phyloP scores from a whole-genome alignment of 1,140 invertebrate species.

The Semibalanus balanoides region DNA sequence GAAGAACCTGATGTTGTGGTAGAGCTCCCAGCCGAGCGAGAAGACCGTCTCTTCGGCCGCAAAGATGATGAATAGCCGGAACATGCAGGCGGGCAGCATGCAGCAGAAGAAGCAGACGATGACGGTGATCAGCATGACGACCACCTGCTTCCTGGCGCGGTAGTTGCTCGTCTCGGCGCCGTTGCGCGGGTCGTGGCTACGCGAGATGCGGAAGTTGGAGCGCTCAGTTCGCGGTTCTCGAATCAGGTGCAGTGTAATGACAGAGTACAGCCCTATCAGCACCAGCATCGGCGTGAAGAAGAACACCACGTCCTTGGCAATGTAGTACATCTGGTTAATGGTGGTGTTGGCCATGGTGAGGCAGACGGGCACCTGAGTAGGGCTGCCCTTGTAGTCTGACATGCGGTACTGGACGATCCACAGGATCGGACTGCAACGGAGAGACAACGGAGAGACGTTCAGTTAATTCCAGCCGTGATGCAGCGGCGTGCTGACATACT shows the following conservation, averaged over 20 bases:
- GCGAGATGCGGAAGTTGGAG: conserved; percentile 53
- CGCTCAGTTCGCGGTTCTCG: neutral
- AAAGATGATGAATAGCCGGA: conserved; percentile 70
- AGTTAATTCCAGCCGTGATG: too few relatives aligned
- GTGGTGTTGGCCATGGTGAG: conserved; percentile 51
- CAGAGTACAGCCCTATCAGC: conserved; percentile 60
- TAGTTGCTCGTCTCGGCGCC: conserved; percentile 15
- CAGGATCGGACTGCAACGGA: conserved; percentile 56
- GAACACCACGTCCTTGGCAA: conserved; percentile 54
- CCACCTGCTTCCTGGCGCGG: conserved; percentile 37
- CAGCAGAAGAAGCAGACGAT: conserved; percentile 83
- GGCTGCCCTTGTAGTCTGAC: conserved; percentile 52
- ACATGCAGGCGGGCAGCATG: conserved; percentile 65
- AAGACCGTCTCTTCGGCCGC: conserved; percentile 47
- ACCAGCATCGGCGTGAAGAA: conserved; percentile 67
- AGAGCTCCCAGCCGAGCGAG: conserved; percentile 54
- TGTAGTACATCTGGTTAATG: conserved; percentile 61
- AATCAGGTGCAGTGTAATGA: conserved; percentile 70
- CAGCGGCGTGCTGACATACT: too few relatives aligned
- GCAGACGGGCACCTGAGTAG: conserved; percentile 51
- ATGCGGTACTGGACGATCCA: conserved; percentile 29
- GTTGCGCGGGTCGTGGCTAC: conserved; percentile 61
- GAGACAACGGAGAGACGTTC: neutral
- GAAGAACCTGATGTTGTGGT: conserved; percentile 72
- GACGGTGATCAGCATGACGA: conserved; percentile 76